Evolutionary conservation across 2,888 invertebrate species (phyloP).

Genomic region (Globia sparganii): DNA sequence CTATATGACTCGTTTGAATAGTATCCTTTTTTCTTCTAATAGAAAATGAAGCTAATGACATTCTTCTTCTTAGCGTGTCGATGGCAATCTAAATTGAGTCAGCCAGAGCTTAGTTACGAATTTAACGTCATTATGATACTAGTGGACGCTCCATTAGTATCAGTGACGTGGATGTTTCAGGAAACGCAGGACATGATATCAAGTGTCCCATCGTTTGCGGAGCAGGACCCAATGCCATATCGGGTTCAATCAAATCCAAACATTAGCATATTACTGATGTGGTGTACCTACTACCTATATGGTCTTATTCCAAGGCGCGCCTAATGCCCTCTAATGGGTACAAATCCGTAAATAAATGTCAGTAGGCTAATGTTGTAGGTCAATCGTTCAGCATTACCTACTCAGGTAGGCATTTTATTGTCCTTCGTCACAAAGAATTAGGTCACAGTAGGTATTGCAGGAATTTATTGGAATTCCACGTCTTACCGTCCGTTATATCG

Average conservation of each 20-base stretch:
- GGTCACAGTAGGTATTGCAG: slow-evolving; percentile 52
- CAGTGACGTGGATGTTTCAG: not conserved
- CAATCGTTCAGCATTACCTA: slow-evolving; percentile 38
- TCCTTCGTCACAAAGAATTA: slow-evolving; percentile 48
- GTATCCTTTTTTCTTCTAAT: not conserved
- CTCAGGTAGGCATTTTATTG: slow-evolving; percentile 56
- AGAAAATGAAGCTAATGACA: not conserved
- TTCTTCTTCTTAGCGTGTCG: not conserved
- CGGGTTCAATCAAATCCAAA: not conserved
- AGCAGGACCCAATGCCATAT: not conserved
- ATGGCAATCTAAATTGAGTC: slow-evolving; percentile 14
- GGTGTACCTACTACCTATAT: not conserved
- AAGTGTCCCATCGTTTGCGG: not conserved
- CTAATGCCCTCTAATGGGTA: slow-evolving; percentile 2
- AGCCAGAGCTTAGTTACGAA: not conserved
- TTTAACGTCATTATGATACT: not conserved
- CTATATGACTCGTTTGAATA: not conserved
- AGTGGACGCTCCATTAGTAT: not conserved
- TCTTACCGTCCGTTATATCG: slow-evolving; percentile 39
- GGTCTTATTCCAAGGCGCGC: not conserved
- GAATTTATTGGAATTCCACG: slow-evolving; percentile 69
- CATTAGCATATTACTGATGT: not conserved
- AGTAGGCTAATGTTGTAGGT: slow-evolving; percentile 42
- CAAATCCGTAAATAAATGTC: slow-evolving; percentile 40
- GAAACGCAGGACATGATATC: no score